Evolutionary conservation across 2,113 vertebrate species (phyloP).

Genomic region (Ginglymostoma cirratum): DNA sequence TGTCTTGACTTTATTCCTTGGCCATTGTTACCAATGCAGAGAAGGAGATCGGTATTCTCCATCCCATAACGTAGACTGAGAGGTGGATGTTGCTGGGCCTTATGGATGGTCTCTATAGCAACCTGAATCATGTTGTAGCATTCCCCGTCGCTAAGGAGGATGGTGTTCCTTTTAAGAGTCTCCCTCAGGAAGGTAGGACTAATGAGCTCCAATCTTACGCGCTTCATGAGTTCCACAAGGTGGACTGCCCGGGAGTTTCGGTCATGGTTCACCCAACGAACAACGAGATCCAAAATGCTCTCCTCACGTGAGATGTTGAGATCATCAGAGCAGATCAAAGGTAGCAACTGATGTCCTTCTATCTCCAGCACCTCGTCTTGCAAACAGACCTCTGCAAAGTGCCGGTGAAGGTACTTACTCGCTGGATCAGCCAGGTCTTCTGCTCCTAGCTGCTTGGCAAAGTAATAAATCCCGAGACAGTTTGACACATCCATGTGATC

Average conservation of each 20-base stretch:
- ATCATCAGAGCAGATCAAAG: slow-evolving; percentile 80
- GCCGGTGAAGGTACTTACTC: slow-evolving; percentile 69
- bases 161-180: slow-evolving; percentile 70
- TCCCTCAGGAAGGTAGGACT: slow-evolving; percentile 72
- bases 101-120: slow-evolving; percentile 56
- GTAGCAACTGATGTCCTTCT: slow-evolving; percentile 73
- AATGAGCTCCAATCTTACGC: slow-evolving; percentile 76
- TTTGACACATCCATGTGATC: slow-evolving; percentile 91
- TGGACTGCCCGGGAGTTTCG: slow-evolving; percentile 55
- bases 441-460: slow-evolving; percentile 80
- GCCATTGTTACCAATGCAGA: slow-evolving; percentile 82
- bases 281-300: slow-evolving; percentile 81
- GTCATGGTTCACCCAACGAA: slow-evolving; percentile 75
- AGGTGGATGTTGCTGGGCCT: slow-evolving; percentile 58
- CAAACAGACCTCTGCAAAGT: slow-evolving; percentile 84
- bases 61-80: slow-evolving; percentile 82
- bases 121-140: slow-evolving; percentile 64
- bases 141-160: slow-evolving; percentile 67
- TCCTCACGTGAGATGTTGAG: slow-evolving; percentile 87
- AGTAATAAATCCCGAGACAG: slow-evolving; percentile 85
- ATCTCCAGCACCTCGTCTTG: slow-evolving; percentile 85
- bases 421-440: slow-evolving; percentile 80
- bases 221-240: slow-evolving; percentile 75
- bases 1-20: slow-evolving; percentile 80
- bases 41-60: slow-evolving; percentile 86